These are phyloP conservation scores for Platycercus adscitus DNA, from an alignment of 2,113 vertebrate genomes.

Conservation along the genomic window DNA sequence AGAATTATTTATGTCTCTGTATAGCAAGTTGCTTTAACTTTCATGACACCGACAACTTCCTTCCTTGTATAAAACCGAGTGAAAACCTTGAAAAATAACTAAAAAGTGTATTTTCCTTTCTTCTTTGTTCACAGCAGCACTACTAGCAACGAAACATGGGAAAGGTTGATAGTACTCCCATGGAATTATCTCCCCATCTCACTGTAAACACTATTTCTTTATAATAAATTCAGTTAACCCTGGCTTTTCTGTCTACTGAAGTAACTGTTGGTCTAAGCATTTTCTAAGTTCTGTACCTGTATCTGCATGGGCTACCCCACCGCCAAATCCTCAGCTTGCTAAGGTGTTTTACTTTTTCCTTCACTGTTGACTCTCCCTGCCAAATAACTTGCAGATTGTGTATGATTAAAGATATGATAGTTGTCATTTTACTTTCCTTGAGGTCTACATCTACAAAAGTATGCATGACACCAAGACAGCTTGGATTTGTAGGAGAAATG, in stretches of 20 bases:
- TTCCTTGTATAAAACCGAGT: background rate
- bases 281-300: background rate
- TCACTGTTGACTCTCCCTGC: background rate
- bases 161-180: background rate
- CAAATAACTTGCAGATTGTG: background rate
- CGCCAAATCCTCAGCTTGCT: background rate
- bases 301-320: background rate
- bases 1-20: background rate
- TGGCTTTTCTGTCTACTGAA: background rate
- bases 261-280: background rate
- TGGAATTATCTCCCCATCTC: background rate
- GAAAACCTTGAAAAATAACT: background rate
- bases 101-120: background rate
- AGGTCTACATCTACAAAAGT: background rate
- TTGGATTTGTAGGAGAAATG: background rate
- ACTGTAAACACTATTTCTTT: background rate
- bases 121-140: background rate
- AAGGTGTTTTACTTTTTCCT: too few relatives aligned
- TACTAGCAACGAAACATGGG: background rate
- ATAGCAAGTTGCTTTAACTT: background rate
- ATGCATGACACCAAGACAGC: background rate
- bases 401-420: background rate
- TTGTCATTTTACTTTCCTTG: background rate
- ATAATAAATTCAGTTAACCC: background rate
- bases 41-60: accelerated